Evolutionary conservation across 2,797 vertebrate species (phyloP).

Genomic region (Onychomys leucogaster): DNA sequence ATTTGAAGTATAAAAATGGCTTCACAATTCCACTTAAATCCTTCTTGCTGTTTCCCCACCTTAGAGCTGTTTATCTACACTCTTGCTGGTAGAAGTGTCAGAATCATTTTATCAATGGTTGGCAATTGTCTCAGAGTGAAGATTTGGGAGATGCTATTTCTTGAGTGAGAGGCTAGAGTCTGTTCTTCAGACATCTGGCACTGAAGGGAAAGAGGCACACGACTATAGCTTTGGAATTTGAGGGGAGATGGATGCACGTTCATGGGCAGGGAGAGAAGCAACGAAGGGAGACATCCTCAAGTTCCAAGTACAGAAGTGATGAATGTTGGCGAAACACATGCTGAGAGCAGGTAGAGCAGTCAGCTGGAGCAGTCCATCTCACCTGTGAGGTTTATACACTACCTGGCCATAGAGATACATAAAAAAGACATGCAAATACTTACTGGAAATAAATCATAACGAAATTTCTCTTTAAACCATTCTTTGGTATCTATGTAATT

Average conservation of each 20-base stretch:
- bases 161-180: background rate
- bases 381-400: background rate
- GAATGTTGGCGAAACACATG: background rate
- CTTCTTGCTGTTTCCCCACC: background rate
- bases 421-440: background rate
- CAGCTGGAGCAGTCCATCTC: background rate
- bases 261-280: background rate
- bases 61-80: background rate
- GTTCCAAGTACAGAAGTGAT: background rate
- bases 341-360: background rate
- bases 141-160: constrained; percentile 2
- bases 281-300: background rate
- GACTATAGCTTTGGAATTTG: background rate
- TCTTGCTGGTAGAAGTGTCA: background rate
- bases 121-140: background rate
- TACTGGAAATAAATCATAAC: background rate
- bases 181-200: background rate
- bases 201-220: background rate
- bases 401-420: background rate
- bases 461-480: background rate
- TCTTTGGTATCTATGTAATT: background rate
- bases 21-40: constrained; percentile 8
- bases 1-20: constrained; percentile 11
- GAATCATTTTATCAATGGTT: background rate
- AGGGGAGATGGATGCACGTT: background rate